Conservation (phyloP, 2,888 invertebrate genomes). For the Gymnoscelis rufifasciata region DNA sequence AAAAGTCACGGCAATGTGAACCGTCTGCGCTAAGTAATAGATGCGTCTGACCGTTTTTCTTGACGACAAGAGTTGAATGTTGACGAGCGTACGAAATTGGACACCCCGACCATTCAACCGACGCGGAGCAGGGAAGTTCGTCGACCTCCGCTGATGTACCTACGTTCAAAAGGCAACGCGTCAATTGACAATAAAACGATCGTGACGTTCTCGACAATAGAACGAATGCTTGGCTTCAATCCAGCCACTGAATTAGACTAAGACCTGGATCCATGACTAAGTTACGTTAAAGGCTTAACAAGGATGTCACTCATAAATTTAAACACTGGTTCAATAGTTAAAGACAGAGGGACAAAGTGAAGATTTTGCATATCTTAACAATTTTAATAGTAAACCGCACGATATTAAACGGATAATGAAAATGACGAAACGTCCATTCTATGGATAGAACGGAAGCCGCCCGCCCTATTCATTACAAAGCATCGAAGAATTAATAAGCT, state of each 20-base stretch:
- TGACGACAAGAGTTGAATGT: slow-evolving; percentile 40
- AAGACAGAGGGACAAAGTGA: too few species aligned
- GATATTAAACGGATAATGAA: too few species aligned
- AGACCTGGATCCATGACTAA: slow-evolving; percentile 36
- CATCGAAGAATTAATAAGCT: too few species aligned
- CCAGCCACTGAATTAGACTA: slow-evolving; percentile 70
- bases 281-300: slow-evolving; percentile 17
- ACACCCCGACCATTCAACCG: slow-evolving; percentile 48
- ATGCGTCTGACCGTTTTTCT: slow-evolving; percentile 36
- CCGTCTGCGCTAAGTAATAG: slow-evolving; percentile 24
- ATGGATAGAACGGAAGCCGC: too few species aligned
- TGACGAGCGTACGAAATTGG: slow-evolving; percentile 41
- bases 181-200: slow-evolving; percentile 55
- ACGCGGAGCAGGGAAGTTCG: slow-evolving; percentile 56
- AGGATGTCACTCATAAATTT: too few species aligned
- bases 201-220: slow-evolving; percentile 64
- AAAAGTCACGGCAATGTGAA: slow-evolving; percentile 20
- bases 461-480: too few species aligned
- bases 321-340: too few species aligned
- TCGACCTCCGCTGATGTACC: slow-evolving; percentile 51
- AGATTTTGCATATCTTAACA: too few species aligned
- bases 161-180: slow-evolving; percentile 44
- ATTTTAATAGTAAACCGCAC: too few species aligned
- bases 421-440: too few species aligned
- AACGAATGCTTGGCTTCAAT: slow-evolving; percentile 69